Conservation (phyloP, 2,888 invertebrate species). For the Dolomedes plantarius region DNA sequence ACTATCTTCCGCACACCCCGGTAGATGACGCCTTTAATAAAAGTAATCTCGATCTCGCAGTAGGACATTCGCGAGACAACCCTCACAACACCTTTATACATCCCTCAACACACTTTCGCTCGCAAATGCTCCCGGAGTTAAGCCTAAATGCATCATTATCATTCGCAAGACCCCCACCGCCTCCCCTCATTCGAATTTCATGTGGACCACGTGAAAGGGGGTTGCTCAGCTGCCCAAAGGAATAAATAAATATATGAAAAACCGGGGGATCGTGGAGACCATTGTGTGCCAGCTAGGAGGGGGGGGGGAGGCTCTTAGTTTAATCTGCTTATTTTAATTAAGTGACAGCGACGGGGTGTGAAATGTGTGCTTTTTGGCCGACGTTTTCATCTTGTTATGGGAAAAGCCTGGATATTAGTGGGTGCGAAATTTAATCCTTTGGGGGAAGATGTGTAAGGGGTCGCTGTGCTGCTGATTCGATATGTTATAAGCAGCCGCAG, state of each 20-base stretch:
- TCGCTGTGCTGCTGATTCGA: not conserved
- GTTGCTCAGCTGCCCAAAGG: constrained; percentile 24
- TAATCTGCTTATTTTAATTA: constrained; percentile 71
- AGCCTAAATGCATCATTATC: constrained; percentile 55
- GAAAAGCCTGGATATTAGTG: constrained; percentile 47
- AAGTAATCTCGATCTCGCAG: constrained; percentile 14
- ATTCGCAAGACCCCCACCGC: not conserved
- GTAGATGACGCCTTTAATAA: constrained; percentile 17
- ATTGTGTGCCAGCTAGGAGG: not conserved
- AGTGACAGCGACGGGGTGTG: constrained; percentile 54
- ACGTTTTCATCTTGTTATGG: constrained; percentile 62
- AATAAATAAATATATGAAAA: constrained; percentile 32
- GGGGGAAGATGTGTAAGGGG: constrained; percentile 5
- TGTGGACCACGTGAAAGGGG: constrained; percentile 22
- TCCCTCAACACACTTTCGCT: constrained; percentile 41
- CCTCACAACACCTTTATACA: constrained; percentile 45
- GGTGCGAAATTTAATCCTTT: constrained; percentile 58
- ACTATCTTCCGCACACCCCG: not conserved
- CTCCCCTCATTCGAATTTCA: constrained; percentile 55
- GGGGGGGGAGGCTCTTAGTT: not conserved
- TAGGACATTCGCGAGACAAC: constrained; percentile 25
- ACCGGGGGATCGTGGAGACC: not conserved
- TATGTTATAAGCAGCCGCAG: not conserved
- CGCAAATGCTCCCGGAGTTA: constrained; percentile 15
- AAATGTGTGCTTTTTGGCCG: constrained; percentile 64